phyloP scores from a whole-genome alignment of 2,113 vertebrate genomes.

The Prunella fulvescens region DNA sequence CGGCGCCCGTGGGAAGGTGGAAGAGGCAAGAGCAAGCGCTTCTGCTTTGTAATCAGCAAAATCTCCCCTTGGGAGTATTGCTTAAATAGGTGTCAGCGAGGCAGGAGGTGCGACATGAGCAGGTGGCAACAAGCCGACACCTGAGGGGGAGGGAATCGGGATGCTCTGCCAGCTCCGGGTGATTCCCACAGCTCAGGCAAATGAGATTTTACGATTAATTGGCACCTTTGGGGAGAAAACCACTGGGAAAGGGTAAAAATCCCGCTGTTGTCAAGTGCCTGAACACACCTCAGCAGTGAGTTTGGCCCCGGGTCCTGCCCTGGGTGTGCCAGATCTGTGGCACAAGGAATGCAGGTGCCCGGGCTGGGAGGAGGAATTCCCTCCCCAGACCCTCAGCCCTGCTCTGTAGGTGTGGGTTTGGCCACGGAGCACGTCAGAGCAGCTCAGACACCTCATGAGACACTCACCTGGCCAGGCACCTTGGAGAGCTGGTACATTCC shows the following conservation, averaged over 20 bases:
- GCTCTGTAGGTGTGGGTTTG: rapidly evolving
- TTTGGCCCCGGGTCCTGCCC: not conserved
- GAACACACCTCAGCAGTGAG: not conserved
- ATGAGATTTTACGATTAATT: not conserved
- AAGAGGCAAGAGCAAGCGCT: not conserved
- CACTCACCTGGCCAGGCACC: not conserved
- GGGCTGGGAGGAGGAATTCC: not conserved
- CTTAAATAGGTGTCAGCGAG: not conserved
- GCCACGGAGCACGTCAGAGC: rapidly evolving
- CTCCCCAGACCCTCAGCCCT: not conserved
- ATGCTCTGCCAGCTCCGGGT: not conserved
- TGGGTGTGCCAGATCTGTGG: not conserved
- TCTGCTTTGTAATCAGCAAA: not conserved
- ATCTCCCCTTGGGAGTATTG: not conserved
- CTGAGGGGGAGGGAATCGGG: not conserved
- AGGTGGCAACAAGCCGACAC: not conserved
- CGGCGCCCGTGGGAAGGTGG: not conserved
- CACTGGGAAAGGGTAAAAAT: not conserved
- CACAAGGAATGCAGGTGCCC: rapidly evolving
- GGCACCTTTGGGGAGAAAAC: not conserved
- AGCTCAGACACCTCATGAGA: not conserved
- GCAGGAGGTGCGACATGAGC: not conserved
- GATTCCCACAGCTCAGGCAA: not conserved
- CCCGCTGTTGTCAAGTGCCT: not conserved
- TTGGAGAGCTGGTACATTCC: not conserved